Evolutionary conservation across 2,888 invertebrate genomes (phyloP).

Genomic region (Aspidiotus destructor): DNA sequence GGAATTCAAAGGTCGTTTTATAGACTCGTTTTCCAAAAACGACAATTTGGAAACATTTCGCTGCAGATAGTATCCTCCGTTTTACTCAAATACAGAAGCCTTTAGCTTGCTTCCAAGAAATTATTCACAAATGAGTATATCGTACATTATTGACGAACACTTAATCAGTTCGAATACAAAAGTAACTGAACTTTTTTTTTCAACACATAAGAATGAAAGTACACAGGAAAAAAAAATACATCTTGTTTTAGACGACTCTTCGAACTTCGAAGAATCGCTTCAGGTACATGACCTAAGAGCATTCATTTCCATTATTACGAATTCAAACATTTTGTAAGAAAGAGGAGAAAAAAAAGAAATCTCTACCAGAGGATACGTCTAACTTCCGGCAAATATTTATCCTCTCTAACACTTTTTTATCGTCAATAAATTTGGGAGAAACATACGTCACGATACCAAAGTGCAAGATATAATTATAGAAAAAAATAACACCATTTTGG

Average conservation of each 20-base stretch:
- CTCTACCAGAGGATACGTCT: neutral
- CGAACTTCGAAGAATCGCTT: conserved; percentile 99
- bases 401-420: neutral
- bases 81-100: too few relatives aligned
- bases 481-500: too few relatives aligned
- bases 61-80: too few relatives aligned
- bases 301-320: neutral
- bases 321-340: too few relatives aligned
- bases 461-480: too few relatives aligned
- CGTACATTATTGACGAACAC: neutral
- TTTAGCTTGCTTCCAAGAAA: too few relatives aligned
- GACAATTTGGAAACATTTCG: too few relatives aligned
- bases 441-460: neutral
- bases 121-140: neutral
- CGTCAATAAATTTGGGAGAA: neutral
- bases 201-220: neutral
- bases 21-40: too few relatives aligned
- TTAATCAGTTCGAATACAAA: neutral
- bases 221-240: conserved; percentile 15
- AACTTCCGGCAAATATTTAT: neutral
- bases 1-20: too few relatives aligned
- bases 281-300: conserved; percentile 77
- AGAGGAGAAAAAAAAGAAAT: neutral
- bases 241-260: conserved; percentile 71
- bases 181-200: conserved; percentile 1